These are phyloP conservation scores for Leptinotarsa haldemani DNA, from an alignment of 2,888 invertebrate genomes.

Conservation along the genomic window DNA sequence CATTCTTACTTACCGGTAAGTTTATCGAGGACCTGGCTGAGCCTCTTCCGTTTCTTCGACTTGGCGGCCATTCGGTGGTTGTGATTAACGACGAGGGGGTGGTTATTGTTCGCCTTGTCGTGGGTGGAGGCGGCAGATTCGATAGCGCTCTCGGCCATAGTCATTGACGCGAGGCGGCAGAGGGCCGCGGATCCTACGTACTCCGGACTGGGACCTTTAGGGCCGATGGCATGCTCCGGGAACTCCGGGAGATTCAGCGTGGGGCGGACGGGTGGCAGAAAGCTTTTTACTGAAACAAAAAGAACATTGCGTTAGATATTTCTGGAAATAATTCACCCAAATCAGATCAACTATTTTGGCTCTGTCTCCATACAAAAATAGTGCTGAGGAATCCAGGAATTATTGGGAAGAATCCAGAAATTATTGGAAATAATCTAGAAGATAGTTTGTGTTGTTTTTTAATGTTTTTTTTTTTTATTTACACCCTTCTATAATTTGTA, in stretches of 20 bases:
- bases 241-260: conserved; percentile 37
- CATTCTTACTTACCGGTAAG: conserved; percentile 66
- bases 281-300: conserved; percentile 48
- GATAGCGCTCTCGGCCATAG: conserved; percentile 77
- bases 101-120: conserved; percentile 69
- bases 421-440: too few relatives aligned
- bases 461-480: too few relatives aligned
- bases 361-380: too few relatives aligned
- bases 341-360: too few relatives aligned
- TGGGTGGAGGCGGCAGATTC: conserved; percentile 66
- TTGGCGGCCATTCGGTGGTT: conserved; percentile 69
- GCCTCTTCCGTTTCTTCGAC: conserved; percentile 80
- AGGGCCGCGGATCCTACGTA: conserved; percentile 61
- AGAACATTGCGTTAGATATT: background rate
- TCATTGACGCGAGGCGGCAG: conserved; percentile 73
- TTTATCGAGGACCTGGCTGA: conserved; percentile 85
- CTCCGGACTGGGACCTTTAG: conserved; percentile 38
- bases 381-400: too few relatives aligned
- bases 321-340: too few relatives aligned
- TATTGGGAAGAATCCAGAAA: too few relatives aligned
- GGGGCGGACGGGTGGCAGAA: background rate
- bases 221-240: conserved; percentile 53
- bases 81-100: conserved; percentile 72
- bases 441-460: too few relatives aligned
- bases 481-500: too few relatives aligned